Conservation (phyloP, 2,113 vertebrate species). For the Brachypodius melanocephalos region DNA sequence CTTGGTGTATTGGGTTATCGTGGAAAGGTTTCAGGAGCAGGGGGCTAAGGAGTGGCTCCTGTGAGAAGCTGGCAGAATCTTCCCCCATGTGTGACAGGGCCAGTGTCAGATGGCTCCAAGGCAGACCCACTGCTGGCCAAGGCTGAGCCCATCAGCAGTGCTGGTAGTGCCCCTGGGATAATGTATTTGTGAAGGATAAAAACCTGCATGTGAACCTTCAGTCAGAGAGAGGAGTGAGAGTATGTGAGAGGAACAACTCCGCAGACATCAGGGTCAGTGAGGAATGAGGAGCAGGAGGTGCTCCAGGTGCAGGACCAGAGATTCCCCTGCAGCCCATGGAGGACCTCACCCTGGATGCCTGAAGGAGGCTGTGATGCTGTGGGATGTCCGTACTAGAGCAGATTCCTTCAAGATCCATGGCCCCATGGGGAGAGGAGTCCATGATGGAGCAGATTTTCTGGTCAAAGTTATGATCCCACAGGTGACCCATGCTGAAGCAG, state of each 20-base stretch:
- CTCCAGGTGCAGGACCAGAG: background rate
- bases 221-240: background rate
- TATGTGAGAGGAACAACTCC: background rate
- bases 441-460: background rate
- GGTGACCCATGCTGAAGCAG: background rate
- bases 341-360: background rate
- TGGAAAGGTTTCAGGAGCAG: background rate
- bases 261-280: background rate
- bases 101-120: background rate
- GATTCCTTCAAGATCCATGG: background rate
- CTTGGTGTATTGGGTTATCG: background rate
- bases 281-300: background rate
- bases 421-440: background rate
- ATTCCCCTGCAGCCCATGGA: background rate
- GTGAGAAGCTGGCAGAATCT: background rate
- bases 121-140: background rate
- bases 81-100: background rate
- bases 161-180: background rate
- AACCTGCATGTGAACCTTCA: background rate
- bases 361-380: background rate
- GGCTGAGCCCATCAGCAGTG: fast-evolving
- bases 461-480: background rate
- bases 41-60: background rate
- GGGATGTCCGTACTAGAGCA: background rate
- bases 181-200: background rate